These are phyloP conservation scores for Zophobas atratus DNA, from an alignment of 1,140 invertebrate species.

Conservation along the genomic window DNA sequence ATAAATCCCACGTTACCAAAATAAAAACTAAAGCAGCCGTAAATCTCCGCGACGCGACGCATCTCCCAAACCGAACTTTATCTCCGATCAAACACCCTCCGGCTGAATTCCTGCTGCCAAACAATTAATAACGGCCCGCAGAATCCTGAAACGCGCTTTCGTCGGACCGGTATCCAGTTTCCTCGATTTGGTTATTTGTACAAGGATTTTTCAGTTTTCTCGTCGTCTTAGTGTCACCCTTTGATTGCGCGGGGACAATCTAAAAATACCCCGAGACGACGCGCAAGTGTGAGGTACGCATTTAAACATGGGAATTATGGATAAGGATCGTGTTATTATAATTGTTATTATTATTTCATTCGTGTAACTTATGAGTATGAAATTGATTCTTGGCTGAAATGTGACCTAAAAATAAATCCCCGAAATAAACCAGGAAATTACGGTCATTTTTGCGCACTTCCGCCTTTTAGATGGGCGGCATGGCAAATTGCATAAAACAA, in stretches of 20 bases:
- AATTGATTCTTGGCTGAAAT: not conserved
- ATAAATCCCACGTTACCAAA: not conserved
- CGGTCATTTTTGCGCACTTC: conserved; percentile 26
- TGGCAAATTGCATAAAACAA: not conserved
- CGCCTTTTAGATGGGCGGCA: not conserved
- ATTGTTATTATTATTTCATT: not conserved
- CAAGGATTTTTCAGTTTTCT: not conserved
- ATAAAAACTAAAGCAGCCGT: conserved; percentile 24
- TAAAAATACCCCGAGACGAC: not conserved
- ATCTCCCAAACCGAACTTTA: not conserved
- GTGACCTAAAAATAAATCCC: not conserved
- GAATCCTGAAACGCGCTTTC: not conserved
- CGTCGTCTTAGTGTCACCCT: not conserved
- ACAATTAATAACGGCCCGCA: not conserved
- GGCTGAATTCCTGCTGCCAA: not conserved
- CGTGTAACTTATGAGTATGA: not conserved
- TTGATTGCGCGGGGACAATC: not conserved
- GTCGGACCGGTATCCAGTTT: not conserved
- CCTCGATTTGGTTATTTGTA: conserved; percentile 19
- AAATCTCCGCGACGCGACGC: not conserved
- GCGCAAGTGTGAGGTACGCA: not conserved
- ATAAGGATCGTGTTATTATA: no score
- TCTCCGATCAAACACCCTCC: not conserved
- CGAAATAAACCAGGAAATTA: conserved; percentile 18
- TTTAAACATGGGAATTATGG: not conserved